phyloP scores from a whole-genome alignment of 2,888 invertebrate species.

The Trichogramma dendrolimi region DNA sequence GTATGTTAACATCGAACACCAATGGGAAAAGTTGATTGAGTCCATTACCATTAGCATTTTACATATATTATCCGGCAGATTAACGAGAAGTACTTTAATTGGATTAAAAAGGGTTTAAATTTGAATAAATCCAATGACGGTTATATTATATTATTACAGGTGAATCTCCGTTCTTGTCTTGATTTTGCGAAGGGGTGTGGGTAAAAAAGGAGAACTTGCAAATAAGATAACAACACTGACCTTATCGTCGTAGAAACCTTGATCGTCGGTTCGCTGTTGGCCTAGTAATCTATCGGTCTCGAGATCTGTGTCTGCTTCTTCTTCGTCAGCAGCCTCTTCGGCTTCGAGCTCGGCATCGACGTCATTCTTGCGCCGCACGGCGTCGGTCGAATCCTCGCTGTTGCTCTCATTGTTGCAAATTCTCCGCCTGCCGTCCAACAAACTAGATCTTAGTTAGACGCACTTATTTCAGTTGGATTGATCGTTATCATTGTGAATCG shows the following conservation, averaged over 20 bases:
- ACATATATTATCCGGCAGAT: too few relatives aligned
- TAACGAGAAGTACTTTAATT: too few relatives aligned
- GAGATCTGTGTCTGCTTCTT: slow-evolving; percentile 93
- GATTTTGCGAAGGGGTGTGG: not conserved
- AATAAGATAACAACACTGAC: slow-evolving; percentile 47
- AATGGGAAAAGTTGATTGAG: too few relatives aligned
- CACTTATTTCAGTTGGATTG: slow-evolving; percentile 35
- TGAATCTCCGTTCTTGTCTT: too few relatives aligned
- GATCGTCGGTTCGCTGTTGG: slow-evolving; percentile 90
- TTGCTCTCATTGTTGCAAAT: slow-evolving; percentile 47
- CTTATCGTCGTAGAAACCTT: slow-evolving; percentile 88
- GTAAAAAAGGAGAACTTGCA: not conserved
- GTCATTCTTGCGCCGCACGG: slow-evolving; percentile 19
- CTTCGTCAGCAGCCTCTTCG: slow-evolving; percentile 52
- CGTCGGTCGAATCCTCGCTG: slow-evolving; percentile 46
- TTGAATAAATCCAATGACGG: too few relatives aligned
- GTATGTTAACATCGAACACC: too few relatives aligned
- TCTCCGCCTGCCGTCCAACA: slow-evolving; percentile 50
- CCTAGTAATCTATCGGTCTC: slow-evolving; percentile 95
- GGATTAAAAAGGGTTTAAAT: too few relatives aligned
- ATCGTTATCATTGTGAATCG: too few relatives aligned
- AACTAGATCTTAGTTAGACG: slow-evolving; percentile 51
- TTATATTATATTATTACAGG: too few relatives aligned
- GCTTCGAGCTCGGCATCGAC: slow-evolving; percentile 40
- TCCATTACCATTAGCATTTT: too few relatives aligned